Percentiles rank a stretch among this genome's conserved stretches.
phyloP scores from a whole-genome alignment of 1,140 invertebrate genomes.

The Drosophila setifemur region DNA sequence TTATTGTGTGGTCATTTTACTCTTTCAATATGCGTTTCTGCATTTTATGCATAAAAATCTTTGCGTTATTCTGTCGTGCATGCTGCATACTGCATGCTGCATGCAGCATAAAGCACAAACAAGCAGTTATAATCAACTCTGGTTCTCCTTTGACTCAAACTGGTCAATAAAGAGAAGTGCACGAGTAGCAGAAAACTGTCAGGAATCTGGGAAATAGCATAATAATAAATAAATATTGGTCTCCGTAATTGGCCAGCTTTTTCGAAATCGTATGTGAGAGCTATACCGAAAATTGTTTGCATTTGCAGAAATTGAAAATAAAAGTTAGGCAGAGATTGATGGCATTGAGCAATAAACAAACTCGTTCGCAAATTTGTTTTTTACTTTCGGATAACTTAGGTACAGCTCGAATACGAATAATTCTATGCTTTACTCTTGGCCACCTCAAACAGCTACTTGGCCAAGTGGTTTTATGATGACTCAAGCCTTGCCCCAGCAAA shows the following conservation, averaged over 20 bases:
- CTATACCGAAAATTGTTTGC: constrained; percentile 15
- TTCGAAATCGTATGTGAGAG: constrained; percentile 6
- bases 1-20: neutral
- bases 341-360: neutral
- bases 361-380: constrained; percentile 12
- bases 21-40: constrained; percentile 18
- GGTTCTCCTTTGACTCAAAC: constrained; percentile 1
- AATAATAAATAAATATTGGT: constrained; percentile 35
- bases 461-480: constrained; percentile 32
- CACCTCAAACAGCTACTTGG: constrained; percentile 28
- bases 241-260: constrained; percentile 16
- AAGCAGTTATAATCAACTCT: constrained; percentile 63
- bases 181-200: constrained; percentile 17
- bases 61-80: constrained; percentile 28
- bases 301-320: neutral
- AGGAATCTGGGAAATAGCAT: neutral
- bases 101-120: constrained; percentile 58
- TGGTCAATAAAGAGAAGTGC: constrained; percentile 60
- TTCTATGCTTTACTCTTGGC: neutral
- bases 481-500: constrained; percentile 17
- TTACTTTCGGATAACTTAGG: constrained; percentile 28
- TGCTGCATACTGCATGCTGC: constrained; percentile 33
- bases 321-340: neutral
- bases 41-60: constrained; percentile 51
- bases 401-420: constrained; percentile 13